Percentiles rank a stretch among this genome's conserved stretches.
phyloP scores from a whole-genome alignment of 2,888 invertebrate genomes.

The Eupithecia dodoneata region DNA sequence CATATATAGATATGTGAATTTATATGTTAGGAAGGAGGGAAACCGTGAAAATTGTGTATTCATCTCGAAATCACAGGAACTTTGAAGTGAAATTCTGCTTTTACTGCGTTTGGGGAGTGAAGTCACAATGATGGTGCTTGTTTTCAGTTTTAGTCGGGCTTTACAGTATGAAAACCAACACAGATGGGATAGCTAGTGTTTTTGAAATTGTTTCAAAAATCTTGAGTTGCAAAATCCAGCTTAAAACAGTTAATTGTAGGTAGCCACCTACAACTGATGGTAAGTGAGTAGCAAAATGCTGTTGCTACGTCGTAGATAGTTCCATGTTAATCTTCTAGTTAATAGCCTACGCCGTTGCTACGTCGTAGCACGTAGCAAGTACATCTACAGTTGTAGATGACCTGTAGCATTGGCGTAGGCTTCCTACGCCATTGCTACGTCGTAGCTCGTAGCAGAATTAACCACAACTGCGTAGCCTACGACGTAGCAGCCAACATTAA shows the following conservation, averaged over 20 bases:
- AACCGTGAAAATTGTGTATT: conserved; percentile 30
- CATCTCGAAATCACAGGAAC: conserved; percentile 29
- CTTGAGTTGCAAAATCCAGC: not conserved
- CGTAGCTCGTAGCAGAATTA: not conserved
- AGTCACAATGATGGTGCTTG: not conserved
- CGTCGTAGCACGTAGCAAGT: not conserved
- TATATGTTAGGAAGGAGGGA: conserved; percentile 17
- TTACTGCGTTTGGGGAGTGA: conserved; percentile 17
- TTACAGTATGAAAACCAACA: not conserved
- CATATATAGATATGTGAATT: not conserved
- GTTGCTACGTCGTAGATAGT: not conserved
- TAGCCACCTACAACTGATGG: not conserved
- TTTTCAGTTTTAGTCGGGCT: not conserved
- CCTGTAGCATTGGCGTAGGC: not conserved
- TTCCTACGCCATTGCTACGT: not conserved
- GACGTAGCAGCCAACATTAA: too few species aligned
- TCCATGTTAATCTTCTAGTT: not conserved
- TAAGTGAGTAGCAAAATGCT: not conserved
- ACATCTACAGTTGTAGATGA: not conserved
- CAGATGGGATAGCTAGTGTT: not conserved
- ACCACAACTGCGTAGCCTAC: too few species aligned
- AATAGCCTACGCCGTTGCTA: not conserved
- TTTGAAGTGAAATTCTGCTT: conserved; percentile 28
- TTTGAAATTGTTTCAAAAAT: not conserved
- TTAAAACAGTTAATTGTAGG: not conserved